Conservation (phyloP, 1,140 invertebrate species). For the Eciton burchellii region DNA sequence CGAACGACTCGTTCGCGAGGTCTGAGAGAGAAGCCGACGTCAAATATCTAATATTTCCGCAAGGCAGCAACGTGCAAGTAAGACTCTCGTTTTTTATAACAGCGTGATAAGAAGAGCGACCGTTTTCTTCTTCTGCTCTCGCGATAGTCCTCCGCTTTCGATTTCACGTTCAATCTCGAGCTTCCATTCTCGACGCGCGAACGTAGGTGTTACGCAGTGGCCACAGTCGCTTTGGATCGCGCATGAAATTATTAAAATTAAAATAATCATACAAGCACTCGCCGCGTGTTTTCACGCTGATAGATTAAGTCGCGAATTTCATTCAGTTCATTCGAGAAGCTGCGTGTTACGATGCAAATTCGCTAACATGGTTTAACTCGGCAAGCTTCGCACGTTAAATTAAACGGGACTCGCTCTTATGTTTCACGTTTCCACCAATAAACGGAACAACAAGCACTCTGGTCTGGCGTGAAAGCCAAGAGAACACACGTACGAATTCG, state of each 20-base stretch:
- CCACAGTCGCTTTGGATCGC: neutral
- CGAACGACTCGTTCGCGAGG: conserved; percentile 56
- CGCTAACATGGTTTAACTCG: neutral
- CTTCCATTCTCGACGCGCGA: conserved; percentile 6
- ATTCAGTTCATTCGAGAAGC: neutral
- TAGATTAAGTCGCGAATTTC: conserved; percentile 8
- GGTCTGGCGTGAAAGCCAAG: neutral
- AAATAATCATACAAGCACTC: conserved; percentile 19
- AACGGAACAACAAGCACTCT: neutral
- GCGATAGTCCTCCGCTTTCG: neutral
- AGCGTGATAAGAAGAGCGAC: neutral
- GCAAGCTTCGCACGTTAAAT: conserved; percentile 33
- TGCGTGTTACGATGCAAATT: conserved; percentile 41
- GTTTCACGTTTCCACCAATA: conserved; percentile 15
- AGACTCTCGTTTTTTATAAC: conserved; percentile 45
- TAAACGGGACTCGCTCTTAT: conserved; percentile 16
- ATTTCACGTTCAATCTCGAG: neutral
- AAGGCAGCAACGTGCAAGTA: conserved; percentile 85
- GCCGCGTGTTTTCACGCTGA: conserved; percentile 29
- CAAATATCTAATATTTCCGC: conserved; percentile 82
- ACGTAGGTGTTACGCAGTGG: conserved; percentile 12
- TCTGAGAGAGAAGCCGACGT: conserved; percentile 72
- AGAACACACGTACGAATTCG: too few species aligned
- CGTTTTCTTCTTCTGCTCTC: neutral
- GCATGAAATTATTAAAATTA: conserved; percentile 25